phyloP scores from a whole-genome alignment of 1,140 invertebrate genomes.

The Plutomurus gul region DNA sequence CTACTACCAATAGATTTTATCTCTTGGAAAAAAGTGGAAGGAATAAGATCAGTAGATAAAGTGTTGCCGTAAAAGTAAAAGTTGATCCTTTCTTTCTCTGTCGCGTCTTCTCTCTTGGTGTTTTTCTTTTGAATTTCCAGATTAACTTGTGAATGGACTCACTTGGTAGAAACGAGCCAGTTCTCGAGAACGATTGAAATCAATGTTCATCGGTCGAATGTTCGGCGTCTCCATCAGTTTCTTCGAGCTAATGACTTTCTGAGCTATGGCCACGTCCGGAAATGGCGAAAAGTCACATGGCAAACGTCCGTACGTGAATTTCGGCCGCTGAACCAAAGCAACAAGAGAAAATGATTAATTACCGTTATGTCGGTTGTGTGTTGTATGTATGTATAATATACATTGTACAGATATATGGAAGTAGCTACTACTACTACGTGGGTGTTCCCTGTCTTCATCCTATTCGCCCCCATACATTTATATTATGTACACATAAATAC shows the following conservation, averaged over 20 bases:
- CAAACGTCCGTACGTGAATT: conserved; percentile 44
- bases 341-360: background rate
- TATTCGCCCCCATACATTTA: no score
- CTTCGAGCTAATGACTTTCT: conserved; percentile 15
- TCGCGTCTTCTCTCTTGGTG: no score
- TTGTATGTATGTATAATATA: background rate
- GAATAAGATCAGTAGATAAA: no score
- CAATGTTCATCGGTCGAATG: conserved; percentile 37
- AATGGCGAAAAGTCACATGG: conserved; percentile 42
- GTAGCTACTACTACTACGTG: background rate
- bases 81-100: background rate
- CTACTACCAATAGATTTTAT: no score
- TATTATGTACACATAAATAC: no score
- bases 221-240: conserved; percentile 39
- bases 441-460: no score
- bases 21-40: no score
- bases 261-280: conserved; percentile 42
- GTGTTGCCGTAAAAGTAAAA: no score
- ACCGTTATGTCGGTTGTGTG: no score
- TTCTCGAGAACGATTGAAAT: conserved; percentile 24
- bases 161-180: conserved; percentile 32
- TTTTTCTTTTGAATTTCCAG: background rate
- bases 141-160: background rate
- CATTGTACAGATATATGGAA: background rate
- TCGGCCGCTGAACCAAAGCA: conserved; percentile 38